phyloP scores from a whole-genome alignment of 2,888 invertebrate species.

The Atethmia centrago region DNA sequence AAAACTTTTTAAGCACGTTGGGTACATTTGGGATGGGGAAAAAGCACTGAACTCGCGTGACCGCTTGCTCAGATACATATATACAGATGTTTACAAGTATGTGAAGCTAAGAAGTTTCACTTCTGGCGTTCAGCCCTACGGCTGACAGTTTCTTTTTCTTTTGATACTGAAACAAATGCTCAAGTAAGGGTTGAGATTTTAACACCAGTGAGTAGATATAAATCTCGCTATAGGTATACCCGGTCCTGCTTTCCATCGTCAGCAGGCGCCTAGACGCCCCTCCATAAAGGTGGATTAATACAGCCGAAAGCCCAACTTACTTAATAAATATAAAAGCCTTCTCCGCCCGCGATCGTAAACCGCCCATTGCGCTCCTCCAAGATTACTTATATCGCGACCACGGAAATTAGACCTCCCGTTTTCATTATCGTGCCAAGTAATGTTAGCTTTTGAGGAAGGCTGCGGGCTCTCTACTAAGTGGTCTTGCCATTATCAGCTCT shows the following conservation, averaged over 20 bases:
- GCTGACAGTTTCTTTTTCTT: background rate
- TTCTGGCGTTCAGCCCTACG: too few species aligned
- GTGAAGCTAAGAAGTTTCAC: too few species aligned
- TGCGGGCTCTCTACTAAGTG: constrained; percentile 73
- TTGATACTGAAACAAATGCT: background rate
- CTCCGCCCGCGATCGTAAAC: constrained; percentile 88
- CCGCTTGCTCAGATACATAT: too few species aligned
- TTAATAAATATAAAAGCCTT: constrained; percentile 91
- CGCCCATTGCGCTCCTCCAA: constrained; percentile 88
- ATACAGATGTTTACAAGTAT: too few species aligned
- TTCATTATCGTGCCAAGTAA: constrained; percentile 79
- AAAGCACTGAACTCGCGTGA: too few species aligned
- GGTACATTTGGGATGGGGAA: too few species aligned
- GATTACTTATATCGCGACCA: constrained; percentile 88
- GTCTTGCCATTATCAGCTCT: constrained; percentile 88
- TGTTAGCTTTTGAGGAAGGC: constrained; percentile 69
- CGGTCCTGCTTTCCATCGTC: constrained; percentile 64
- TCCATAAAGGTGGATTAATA: constrained; percentile 90
- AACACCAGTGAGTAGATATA: constrained; percentile 8
- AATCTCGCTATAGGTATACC: constrained; percentile 47
- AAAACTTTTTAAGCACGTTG: too few species aligned
- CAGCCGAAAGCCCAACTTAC: constrained; percentile 90
- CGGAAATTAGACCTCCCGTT: constrained; percentile 76
- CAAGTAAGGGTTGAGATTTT: background rate
- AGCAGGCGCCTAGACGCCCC: constrained; percentile 84